Percentiles rank a stretch among this genome's conserved stretches.
Evolutionary conservation across 1,140 invertebrate species (phyloP).

Genomic region (Parapsyche elsis): DNA sequence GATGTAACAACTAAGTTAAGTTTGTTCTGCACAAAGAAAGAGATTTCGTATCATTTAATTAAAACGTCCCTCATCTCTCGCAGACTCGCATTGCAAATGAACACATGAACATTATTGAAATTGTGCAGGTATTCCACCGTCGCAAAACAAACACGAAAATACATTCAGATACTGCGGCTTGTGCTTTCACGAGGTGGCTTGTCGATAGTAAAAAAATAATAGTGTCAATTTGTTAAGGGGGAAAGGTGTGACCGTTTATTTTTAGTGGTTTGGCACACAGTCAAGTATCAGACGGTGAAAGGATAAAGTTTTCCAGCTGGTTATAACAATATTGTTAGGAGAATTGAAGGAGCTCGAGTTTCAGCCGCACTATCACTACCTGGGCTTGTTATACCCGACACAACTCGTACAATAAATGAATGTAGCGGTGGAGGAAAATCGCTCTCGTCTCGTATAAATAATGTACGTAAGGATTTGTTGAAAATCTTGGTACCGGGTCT

Average conservation of each 20-base stretch:
- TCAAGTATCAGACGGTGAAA: conserved; percentile 8
- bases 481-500: too few species aligned
- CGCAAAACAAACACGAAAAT: not conserved
- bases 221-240: not conserved
- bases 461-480: too few species aligned
- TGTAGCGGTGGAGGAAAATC: not conserved
- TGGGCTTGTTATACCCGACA: not conserved
- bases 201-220: too few species aligned
- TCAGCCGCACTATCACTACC: conserved; percentile 3
- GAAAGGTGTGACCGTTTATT: conserved; percentile 1
- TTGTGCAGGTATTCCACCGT: not conserved
- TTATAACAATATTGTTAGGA: conserved; percentile 28
- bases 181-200: too few species aligned
- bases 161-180: too few species aligned
- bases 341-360: conserved; percentile 22
- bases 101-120: not conserved
- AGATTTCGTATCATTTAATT: conserved; percentile 54
- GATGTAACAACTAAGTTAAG: conserved; percentile 7
- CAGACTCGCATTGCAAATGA: conserved; percentile 1
- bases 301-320: not conserved
- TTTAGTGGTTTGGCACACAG: not conserved
- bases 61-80: conserved; percentile 39
- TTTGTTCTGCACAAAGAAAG: conserved; percentile 39
- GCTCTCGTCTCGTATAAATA: too few species aligned
- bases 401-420: not conserved